phyloP scores from a whole-genome alignment of 2,888 invertebrate species.

The Morpho achilles region DNA sequence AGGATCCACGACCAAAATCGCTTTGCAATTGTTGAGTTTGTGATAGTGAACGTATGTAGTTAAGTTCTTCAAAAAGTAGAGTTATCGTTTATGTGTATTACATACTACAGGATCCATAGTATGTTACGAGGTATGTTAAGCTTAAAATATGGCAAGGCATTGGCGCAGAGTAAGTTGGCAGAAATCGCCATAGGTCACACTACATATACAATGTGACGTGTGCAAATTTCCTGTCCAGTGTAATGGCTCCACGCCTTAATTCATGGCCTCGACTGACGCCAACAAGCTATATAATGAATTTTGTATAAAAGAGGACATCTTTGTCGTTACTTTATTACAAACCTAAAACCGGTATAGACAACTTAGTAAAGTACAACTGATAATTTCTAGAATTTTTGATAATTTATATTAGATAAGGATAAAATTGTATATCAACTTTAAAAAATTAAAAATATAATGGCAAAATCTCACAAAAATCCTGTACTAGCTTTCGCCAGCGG shows the following conservation, averaged over 20 bases:
- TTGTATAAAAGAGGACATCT: slow-evolving; percentile 11
- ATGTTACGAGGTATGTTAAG: background rate
- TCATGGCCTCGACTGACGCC: slow-evolving; percentile 20
- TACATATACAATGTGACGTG: slow-evolving; percentile 17
- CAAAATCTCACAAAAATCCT: too few species aligned
- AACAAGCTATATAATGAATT: slow-evolving; percentile 20
- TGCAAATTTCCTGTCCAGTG: slow-evolving; percentile 26
- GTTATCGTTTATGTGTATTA: background rate
- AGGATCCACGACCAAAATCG: too few species aligned
- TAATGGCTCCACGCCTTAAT: slow-evolving; percentile 25
- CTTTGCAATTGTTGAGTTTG: too few species aligned
- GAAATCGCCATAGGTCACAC: background rate
- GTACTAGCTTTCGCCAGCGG: too few species aligned
- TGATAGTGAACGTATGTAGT: too few species aligned
- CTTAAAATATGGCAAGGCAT: background rate
- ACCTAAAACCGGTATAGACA: background rate
- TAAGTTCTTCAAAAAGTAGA: too few species aligned
- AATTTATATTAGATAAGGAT: too few species aligned
- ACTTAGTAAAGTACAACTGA: too few species aligned
- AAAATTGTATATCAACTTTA: too few species aligned
- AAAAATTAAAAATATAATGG: too few species aligned
- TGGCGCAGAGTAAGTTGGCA: background rate
- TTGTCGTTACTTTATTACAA: slow-evolving; percentile 8
- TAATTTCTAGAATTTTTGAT: too few species aligned
- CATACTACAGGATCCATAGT: background rate